Conservation (phyloP, 1,140 invertebrate genomes). For the Magallana ariakensis region DNA sequence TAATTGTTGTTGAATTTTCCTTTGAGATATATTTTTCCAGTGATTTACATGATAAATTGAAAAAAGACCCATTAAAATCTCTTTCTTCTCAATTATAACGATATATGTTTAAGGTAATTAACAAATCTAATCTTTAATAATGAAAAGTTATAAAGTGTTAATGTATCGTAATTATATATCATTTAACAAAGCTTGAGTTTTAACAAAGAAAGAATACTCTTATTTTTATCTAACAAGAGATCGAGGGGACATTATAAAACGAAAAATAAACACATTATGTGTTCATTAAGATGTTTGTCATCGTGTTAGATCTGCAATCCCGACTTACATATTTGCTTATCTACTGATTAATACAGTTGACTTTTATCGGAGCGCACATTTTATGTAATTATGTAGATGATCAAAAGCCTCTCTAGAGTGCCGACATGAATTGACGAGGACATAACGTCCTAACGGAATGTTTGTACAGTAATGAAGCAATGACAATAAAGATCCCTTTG, state of each 20-base stretch:
- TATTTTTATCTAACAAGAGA: not conserved
- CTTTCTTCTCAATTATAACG: no score
- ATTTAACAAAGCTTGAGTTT: not conserved
- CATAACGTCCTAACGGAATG: not conserved
- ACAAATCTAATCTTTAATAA: no score
- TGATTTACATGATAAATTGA: no score
- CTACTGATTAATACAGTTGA: not conserved
- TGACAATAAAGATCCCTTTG: not conserved
- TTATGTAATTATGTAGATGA: not conserved
- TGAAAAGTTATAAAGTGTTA: no score
- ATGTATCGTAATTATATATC: no score
- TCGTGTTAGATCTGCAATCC: not conserved
- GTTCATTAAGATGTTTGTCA: not conserved
- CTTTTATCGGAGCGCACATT: not conserved
- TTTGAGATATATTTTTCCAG: no score
- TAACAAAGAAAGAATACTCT: not conserved
- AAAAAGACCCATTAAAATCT: no score
- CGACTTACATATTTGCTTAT: not conserved
- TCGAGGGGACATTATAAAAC: not conserved
- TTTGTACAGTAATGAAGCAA: not conserved
- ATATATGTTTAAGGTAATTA: no score
- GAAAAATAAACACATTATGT: not conserved
- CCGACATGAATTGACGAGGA: not conserved
- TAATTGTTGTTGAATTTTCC: no score
- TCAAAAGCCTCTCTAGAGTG: not conserved